Evolutionary conservation across 2,888 invertebrate species (phyloP).

Genomic region (Drosophila atripex): DNA sequence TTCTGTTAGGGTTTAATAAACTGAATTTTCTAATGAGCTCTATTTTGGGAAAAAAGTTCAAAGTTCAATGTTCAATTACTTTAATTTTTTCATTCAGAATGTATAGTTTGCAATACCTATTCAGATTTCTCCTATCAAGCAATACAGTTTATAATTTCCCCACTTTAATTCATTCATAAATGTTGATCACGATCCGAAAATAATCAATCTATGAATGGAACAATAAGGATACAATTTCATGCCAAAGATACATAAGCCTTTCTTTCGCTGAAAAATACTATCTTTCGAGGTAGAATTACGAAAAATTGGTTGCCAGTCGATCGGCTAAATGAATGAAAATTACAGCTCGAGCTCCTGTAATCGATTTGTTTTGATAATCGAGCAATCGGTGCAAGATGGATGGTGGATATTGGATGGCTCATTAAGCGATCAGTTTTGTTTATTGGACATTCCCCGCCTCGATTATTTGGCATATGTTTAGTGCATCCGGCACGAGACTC

Average conservation of each 20-base stretch:
- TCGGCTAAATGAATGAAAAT: constrained; percentile 14
- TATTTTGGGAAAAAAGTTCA: background rate
- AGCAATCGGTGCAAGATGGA: constrained; percentile 21
- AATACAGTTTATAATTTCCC: background rate
- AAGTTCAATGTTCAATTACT: background rate
- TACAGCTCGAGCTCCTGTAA: constrained; percentile 10
- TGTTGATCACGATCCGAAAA: background rate
- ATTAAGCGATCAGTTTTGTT: constrained; percentile 66
- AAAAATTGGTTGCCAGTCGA: background rate
- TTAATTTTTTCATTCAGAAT: no score
- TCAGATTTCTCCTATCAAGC: background rate
- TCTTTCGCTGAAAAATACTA: background rate
- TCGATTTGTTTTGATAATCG: constrained; percentile 8
- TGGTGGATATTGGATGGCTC: constrained; percentile 28
- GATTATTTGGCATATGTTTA: constrained; percentile 69
- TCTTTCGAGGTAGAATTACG: background rate
- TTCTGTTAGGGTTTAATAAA: no score
- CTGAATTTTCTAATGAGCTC: background rate
- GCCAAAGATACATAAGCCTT: background rate
- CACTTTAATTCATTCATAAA: background rate
- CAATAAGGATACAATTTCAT: background rate
- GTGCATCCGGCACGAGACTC: constrained; percentile 70
- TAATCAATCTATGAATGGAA: background rate
- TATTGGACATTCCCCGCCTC: constrained; percentile 60
- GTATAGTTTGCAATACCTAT: no score